These are phyloP conservation scores for Gymnoscelis rufifasciata DNA, from an alignment of 2,888 invertebrate species.

Conservation along the genomic window DNA sequence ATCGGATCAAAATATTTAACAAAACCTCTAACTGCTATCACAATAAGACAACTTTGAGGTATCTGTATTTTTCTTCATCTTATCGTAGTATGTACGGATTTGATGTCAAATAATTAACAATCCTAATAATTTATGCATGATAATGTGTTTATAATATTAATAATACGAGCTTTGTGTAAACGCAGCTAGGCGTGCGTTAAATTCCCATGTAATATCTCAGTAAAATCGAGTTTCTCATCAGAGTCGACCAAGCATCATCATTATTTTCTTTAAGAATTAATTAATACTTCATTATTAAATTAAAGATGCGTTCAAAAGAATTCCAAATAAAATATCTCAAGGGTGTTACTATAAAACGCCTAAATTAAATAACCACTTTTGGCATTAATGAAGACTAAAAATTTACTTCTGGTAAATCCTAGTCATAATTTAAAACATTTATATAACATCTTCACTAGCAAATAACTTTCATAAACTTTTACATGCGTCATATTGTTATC, in stretches of 20 bases:
- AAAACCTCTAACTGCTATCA: too few species aligned
- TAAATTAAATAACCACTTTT: constrained; percentile 6
- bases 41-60: not conserved
- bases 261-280: constrained; percentile 13
- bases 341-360: constrained; percentile 18
- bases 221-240: constrained; percentile 15
- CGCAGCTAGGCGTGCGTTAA: constrained; percentile 22
- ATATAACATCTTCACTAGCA: constrained; percentile 12
- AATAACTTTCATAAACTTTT: constrained; percentile 3
- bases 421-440: constrained; percentile 26
- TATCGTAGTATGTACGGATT: constrained; percentile 35
- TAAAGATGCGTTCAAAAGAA: constrained; percentile 11
- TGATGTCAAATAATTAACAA: constrained; percentile 41
- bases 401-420: constrained; percentile 26
- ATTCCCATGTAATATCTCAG: constrained; percentile 15
- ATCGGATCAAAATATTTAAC: too few species aligned
- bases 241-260: constrained; percentile 34
- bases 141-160: constrained; percentile 31
- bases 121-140: constrained; percentile 41
- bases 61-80: constrained; percentile 6
- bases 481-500: constrained; percentile 2
- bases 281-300: constrained; percentile 18
- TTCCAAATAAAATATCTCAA: constrained; percentile 17
- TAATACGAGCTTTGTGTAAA: constrained; percentile 27
- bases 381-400: constrained; percentile 17